Base-by-base conservation (phyloP, 1,140 invertebrate species). In the Macrosteles quadrilineatus region DNA sequence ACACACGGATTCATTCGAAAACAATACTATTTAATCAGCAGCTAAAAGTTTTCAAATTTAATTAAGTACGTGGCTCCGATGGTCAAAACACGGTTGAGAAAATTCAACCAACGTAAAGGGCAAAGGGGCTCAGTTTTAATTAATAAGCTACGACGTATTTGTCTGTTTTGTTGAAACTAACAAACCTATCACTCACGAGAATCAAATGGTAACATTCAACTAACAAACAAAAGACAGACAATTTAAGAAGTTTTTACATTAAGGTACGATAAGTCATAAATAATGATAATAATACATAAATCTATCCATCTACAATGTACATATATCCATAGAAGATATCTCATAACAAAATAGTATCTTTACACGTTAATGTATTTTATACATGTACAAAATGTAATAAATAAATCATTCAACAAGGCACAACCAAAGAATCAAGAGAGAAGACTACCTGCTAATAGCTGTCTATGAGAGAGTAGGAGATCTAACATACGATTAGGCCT, bases 221-320 rank as follows among this genome's bases (percentile, higher is more conserved):
- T 59, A 59, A 59, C 55, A 23, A 59, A 59, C 55, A 59, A 59
- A 59, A 59, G 55, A 59, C 55, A 59, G 55, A 25, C 21, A 59
- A 59, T 4, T 21, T 27, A 59, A 59, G 55, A 59, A 59, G 55
- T 59, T 59, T 59, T 59, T 59, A 59, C 55, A 59, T 59, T 59
- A 27, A 59, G 55, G 55, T 59, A 59, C 55, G 55, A 66, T 43
- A 43, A 43, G 23, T 27, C 31, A 66, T 66, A 66, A 66, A 66
- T 66, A 66, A 66, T 36, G 4, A 36, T 32, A 66, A 66, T 66
- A 66, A 66, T 43, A 66, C 63, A 66, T 66, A 66, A 66, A 40
- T 64, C 62, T 66, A 66, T 66, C 31, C 23, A 43, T 27, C 63
- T 66, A 66, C 32, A 66, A 64, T 43, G 40, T 66, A 66, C 40